Percentiles rank a stretch among this genome's conserved stretches.
Conservation (phyloP, 2,113 vertebrate genomes). For the Gavia stellata region DNA sequence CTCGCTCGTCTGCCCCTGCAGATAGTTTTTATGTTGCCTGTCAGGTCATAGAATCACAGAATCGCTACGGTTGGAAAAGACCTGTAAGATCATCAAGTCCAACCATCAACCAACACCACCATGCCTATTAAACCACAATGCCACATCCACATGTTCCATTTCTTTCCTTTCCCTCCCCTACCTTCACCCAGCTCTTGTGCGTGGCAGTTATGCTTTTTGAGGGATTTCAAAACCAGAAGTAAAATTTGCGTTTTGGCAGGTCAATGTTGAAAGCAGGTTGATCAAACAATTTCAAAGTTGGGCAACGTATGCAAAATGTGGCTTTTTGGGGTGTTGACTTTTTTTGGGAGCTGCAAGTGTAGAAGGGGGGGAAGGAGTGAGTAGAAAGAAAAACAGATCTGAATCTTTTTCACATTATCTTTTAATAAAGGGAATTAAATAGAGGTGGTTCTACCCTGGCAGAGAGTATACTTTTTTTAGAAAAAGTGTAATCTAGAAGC, state of each 20-base stretch:
- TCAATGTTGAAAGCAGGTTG: background rate
- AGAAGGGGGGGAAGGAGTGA: background rate
- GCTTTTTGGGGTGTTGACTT: background rate
- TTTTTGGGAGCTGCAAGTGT: background rate
- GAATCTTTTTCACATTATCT: background rate
- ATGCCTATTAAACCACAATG: no score
- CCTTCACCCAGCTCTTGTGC: no score
- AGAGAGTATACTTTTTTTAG: background rate
- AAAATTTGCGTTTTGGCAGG: background rate
- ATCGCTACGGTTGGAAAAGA: no score
- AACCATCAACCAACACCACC: no score
- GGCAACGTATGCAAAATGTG: background rate
- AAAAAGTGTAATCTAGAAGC: background rate
- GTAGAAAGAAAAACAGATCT: background rate
- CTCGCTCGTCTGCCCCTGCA: rapidly evolving
- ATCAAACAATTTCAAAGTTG: background rate
- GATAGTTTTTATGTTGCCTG: background rate
- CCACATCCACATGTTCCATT: no score
- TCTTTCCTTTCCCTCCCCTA: background rate
- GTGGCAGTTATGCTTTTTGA: background rate
- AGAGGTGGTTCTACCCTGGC: background rate
- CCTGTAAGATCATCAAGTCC: no score
- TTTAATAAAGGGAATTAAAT: background rate
- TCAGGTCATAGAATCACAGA: no score
- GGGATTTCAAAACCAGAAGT: background rate